A percentile compares a stretch with the other conserved stretches of the same genome.
These are phyloP conservation scores for Tympanoctomys barrerae DNA, from an alignment of 2,797 vertebrate species.

Conservation along the genomic window DNA sequence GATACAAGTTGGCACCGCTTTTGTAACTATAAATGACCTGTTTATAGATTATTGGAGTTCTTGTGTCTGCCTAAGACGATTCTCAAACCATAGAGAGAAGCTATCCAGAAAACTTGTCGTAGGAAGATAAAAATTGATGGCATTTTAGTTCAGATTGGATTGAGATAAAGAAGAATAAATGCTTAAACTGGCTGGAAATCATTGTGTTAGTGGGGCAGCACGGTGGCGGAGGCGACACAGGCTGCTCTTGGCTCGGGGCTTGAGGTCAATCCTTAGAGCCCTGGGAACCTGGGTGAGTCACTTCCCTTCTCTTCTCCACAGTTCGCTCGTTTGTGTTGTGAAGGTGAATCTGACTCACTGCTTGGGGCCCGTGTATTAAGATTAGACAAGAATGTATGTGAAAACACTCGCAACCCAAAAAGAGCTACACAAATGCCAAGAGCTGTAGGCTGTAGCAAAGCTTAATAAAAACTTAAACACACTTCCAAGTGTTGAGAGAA, in stretches of 20 bases:
- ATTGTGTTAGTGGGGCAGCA: not conserved
- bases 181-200: not conserved
- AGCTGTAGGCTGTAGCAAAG: not conserved
- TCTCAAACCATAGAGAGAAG: slow-evolving; percentile 21
- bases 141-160: not conserved
- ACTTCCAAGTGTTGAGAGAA: not conserved
- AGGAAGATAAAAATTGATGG: not conserved
- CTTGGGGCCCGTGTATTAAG: not conserved
- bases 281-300: not conserved
- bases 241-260: not conserved
- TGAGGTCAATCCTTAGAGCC: not conserved
- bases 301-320: not conserved
- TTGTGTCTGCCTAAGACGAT: not conserved
- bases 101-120: not conserved
- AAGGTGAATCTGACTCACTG: slow-evolving; percentile 9
- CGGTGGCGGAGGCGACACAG: not conserved
- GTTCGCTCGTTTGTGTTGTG: not conserved
- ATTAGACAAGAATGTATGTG: not conserved
- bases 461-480: not conserved
- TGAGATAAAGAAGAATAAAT: not conserved
- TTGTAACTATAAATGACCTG: not conserved
- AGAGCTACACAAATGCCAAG: not conserved
- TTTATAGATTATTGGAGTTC: not conserved
- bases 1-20: slow-evolving; percentile 17
- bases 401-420: slow-evolving; percentile 13